Percentiles rank a stretch among this genome's conserved stretches.
phyloP scores from a whole-genome alignment of 2,113 vertebrate genomes.

The Zootoca vivipara region DNA sequence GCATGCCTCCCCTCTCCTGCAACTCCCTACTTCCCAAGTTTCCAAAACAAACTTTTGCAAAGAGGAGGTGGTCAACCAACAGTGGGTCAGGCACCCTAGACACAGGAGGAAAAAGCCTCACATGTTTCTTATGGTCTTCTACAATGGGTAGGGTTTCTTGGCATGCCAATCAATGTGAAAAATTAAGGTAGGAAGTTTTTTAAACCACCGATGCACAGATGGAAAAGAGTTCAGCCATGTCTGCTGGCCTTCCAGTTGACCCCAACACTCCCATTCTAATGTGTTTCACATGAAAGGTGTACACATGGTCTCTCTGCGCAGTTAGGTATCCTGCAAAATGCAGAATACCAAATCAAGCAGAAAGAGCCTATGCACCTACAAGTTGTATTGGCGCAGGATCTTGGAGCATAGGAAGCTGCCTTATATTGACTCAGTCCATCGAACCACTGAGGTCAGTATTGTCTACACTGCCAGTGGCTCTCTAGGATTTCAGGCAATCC shows the following conservation, averaged over 20 bases:
- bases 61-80: neutral
- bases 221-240: neutral
- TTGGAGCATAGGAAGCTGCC: too few species aligned
- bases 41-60: neutral
- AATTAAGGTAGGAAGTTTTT: neutral
- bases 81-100: neutral
- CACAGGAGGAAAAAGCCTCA: neutral
- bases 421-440: too few species aligned
- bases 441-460: too few species aligned
- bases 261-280: neutral
- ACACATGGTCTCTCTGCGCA: neutral
- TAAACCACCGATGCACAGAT: neutral
- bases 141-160: neutral
- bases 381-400: too few species aligned
- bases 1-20: neutral
- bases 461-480: too few species aligned
- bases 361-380: neutral
- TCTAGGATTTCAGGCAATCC: too few species aligned
- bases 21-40: neutral
- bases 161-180: neutral
- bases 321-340: neutral
- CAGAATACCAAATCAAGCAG: neutral
- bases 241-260: neutral
- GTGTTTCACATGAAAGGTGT: neutral
- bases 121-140: neutral